Conservation (phyloP, 2,797 vertebrate genomes). For the Novumbra hubbsi region DNA sequence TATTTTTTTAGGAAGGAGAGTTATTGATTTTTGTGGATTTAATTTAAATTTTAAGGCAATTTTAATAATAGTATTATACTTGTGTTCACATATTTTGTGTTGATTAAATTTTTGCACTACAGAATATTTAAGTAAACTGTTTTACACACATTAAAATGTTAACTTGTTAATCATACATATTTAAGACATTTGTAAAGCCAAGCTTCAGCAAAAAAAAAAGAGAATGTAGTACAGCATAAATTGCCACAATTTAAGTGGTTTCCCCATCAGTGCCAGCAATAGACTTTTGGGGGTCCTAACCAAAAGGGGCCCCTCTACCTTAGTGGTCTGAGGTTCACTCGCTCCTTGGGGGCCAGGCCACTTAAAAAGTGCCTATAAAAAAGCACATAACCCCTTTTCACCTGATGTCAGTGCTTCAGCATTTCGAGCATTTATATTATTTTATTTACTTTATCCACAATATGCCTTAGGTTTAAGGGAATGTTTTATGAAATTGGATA, state of each 20-base stretch:
- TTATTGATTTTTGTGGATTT: constrained; percentile 62
- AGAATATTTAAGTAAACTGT: constrained; percentile 37
- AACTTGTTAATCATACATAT: neutral
- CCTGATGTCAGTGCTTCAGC: too few relatives aligned
- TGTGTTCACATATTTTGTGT: constrained; percentile 60
- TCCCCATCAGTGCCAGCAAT: neutral
- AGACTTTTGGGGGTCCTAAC: too few relatives aligned
- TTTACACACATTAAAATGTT: constrained; percentile 24
- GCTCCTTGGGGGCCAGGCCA: too few relatives aligned
- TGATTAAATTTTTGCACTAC: constrained; percentile 88
- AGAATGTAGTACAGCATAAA: neutral
- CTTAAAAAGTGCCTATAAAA: too few relatives aligned
- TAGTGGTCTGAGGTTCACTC: too few relatives aligned
- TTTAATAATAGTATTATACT: constrained; percentile 58
- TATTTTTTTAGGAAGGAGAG: constrained; percentile 36
- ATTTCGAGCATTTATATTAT: too few relatives aligned
- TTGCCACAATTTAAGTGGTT: neutral
- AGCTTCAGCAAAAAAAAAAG: neutral
- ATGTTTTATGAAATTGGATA: too few relatives aligned
- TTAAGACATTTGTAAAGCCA: neutral
- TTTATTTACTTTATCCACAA: too few relatives aligned
- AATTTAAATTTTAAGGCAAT: constrained; percentile 60
- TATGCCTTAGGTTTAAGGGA: too few relatives aligned
- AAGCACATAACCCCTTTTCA: too few relatives aligned
- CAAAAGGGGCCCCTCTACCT: too few relatives aligned